Evolutionary conservation across 2,113 vertebrate genomes (phyloP).

Genomic region (Atherinomorus stipes): DNA sequence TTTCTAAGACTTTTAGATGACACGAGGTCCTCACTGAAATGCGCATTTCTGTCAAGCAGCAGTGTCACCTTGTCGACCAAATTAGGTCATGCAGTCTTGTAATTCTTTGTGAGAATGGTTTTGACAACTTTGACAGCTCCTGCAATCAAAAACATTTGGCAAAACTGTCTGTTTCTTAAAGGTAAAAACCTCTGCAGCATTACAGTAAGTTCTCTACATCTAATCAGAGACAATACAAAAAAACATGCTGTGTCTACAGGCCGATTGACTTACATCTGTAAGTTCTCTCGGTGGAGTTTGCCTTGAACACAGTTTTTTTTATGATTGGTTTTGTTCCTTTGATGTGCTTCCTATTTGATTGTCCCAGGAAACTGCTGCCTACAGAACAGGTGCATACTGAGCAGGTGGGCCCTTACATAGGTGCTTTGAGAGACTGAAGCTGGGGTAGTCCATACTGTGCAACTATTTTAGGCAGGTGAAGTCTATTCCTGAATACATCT

Average conservation of each 20-base stretch:
- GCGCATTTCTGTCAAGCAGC: conserved; percentile 16
- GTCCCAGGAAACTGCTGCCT: conserved; percentile 56
- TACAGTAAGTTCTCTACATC: conserved; percentile 15
- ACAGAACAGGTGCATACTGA: conserved; percentile 66
- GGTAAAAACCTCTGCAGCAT: conserved; percentile 33
- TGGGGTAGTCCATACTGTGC: conserved; percentile 22
- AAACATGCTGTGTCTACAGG: not conserved
- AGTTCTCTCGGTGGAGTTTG: conserved; percentile 32
- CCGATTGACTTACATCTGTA: conserved; percentile 39
- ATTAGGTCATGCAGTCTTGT: conserved; percentile 51
- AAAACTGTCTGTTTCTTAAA: conserved; percentile 9
- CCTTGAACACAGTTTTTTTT: conserved; percentile 46
- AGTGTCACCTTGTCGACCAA: conserved; percentile 52
- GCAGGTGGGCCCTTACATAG: conserved; percentile 60
- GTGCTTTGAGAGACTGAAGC: conserved; percentile 34
- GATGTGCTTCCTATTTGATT: conserved; percentile 55
- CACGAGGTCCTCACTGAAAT: conserved; percentile 23
- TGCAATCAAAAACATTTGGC: conserved; percentile 12
- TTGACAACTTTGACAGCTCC: conserved; percentile 46
- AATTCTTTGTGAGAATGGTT: conserved; percentile 39
- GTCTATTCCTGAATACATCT: conserved; percentile 3
- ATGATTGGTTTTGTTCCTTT: conserved; percentile 67
- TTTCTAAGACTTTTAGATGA: conserved; percentile 31
- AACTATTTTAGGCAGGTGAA: conserved; percentile 35
- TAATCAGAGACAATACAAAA: not conserved